Percentiles rank a stretch among this genome's conserved stretches.
phyloP scores from a whole-genome alignment of 2,797 vertebrate genomes.

The Betta splendens region DNA sequence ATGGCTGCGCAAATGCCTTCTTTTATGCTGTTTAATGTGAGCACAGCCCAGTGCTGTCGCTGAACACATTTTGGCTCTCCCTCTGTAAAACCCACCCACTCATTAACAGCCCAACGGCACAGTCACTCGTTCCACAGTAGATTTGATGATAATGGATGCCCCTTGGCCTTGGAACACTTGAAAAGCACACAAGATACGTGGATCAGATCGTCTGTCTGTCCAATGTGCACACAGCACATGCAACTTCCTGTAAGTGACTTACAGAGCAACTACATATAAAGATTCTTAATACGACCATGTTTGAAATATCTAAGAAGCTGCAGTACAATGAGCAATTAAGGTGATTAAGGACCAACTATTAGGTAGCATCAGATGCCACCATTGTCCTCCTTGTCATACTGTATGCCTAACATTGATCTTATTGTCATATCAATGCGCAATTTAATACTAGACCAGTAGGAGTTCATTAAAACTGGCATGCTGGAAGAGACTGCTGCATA shows the following conservation, averaged over 20 bases:
- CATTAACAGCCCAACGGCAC: conserved; percentile 39
- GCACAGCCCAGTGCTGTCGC: conserved; percentile 2
- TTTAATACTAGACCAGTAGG: conserved; percentile 10
- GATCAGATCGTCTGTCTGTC: conserved; percentile 3
- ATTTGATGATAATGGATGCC: conserved; percentile 30
- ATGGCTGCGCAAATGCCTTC: conserved; percentile 22
- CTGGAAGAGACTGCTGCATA: background rate
- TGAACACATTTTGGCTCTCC: conserved; percentile 17
- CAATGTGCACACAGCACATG: background rate
- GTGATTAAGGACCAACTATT: conserved; percentile 12
- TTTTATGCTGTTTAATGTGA: conserved; percentile 11
- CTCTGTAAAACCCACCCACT: conserved; percentile 49
- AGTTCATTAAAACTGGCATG: conserved; percentile 16
- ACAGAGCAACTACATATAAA: background rate
- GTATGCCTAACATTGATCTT: conserved; percentile 25
- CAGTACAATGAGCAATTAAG: conserved; percentile 17
- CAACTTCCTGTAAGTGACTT: too few species aligned
- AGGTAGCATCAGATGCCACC: too few species aligned
- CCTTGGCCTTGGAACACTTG: conserved; percentile 22
- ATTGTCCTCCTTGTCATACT: conserved; percentile 28
- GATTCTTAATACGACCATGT: background rate
- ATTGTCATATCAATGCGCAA: conserved; percentile 28
- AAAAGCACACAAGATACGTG: conserved; percentile 5
- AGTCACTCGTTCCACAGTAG: conserved; percentile 33
- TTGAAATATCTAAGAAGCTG: background rate